Evolutionary conservation across 2,113 vertebrate species (phyloP).

Genomic region (Vidua chalybeata): DNA sequence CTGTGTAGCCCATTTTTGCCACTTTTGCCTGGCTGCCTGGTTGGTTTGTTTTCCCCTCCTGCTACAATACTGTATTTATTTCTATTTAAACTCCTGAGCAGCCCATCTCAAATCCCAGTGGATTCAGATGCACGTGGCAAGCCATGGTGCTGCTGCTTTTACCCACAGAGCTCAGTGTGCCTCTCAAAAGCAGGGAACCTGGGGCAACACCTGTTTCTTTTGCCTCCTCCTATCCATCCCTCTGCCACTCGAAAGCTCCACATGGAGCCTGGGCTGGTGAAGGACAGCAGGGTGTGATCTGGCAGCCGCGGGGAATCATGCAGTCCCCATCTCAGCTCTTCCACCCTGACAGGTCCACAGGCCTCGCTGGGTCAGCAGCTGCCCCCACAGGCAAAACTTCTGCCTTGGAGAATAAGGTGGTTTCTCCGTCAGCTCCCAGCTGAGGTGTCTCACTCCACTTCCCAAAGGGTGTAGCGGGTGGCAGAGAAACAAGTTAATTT

Average conservation of each 20-base stretch:
- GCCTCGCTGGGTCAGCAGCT: background rate
- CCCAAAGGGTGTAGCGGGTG: background rate
- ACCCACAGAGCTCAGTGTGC: background rate
- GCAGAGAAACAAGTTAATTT: background rate
- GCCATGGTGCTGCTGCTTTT: too few relatives aligned
- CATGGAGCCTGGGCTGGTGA: background rate
- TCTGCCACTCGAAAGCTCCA: background rate
- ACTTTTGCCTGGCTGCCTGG: background rate
- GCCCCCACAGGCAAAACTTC: background rate
- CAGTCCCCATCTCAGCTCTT: background rate
- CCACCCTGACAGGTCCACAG: background rate
- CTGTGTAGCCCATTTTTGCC: background rate
- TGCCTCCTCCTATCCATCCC: background rate
- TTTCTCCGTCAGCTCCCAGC: background rate
- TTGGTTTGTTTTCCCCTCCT: background rate
- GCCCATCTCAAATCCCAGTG: background rate
- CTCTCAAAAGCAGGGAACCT: background rate
- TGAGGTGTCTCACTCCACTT: background rate
- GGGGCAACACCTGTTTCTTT: background rate
- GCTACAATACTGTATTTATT: background rate
- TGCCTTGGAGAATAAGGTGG: background rate
- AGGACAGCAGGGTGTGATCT: background rate
- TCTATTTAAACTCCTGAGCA: background rate
- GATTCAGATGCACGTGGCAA: background rate
- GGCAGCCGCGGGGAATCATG: background rate